Evolutionary conservation across 2,888 invertebrate genomes (phyloP).

Genomic region (Dorcus hopei): DNA sequence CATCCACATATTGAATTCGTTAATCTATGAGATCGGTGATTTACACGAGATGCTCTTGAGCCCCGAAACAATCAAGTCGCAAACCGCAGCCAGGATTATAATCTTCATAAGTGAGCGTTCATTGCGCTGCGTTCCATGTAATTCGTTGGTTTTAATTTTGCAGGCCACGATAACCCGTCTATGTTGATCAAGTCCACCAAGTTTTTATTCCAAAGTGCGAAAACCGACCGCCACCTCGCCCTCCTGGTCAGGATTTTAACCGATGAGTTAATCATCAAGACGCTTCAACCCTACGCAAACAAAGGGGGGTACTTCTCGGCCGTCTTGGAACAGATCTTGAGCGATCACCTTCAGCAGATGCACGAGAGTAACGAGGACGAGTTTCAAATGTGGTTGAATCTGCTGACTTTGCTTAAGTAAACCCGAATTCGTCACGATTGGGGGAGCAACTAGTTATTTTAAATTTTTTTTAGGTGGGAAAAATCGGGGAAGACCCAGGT

Average conservation of each 20-base stretch:
- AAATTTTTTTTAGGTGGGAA: constrained; percentile 59
- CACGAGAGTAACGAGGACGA: constrained; percentile 24
- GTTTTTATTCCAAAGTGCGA: constrained; percentile 59
- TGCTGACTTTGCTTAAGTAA: constrained; percentile 40
- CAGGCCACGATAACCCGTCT: constrained; percentile 61
- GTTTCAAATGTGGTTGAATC: constrained; percentile 44
- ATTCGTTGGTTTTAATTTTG: constrained; percentile 22
- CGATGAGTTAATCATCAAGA: constrained; percentile 53
- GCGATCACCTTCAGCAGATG: constrained; percentile 34
- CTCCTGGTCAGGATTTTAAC: constrained; percentile 61
- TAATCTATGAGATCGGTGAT: constrained; percentile 54
- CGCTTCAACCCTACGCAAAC: constrained; percentile 39
- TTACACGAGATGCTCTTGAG: constrained; percentile 58
- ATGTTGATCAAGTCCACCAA: constrained; percentile 61
- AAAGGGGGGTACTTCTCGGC: constrained; percentile 50
- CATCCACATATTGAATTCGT: constrained; percentile 54
- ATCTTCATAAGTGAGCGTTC: constrained; percentile 52
- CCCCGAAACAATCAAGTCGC: constrained; percentile 54
- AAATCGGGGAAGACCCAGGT: constrained; percentile 49
- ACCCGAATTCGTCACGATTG: not conserved
- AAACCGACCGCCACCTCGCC: constrained; percentile 58
- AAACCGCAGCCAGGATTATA: constrained; percentile 59
- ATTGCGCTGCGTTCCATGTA: not conserved
- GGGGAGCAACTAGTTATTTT: constrained; percentile 22
- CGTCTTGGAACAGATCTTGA: constrained; percentile 44